These are phyloP conservation scores for Cerceris ruficornis DNA, from an alignment of 2,888 invertebrate species.

Conservation along the genomic window DNA sequence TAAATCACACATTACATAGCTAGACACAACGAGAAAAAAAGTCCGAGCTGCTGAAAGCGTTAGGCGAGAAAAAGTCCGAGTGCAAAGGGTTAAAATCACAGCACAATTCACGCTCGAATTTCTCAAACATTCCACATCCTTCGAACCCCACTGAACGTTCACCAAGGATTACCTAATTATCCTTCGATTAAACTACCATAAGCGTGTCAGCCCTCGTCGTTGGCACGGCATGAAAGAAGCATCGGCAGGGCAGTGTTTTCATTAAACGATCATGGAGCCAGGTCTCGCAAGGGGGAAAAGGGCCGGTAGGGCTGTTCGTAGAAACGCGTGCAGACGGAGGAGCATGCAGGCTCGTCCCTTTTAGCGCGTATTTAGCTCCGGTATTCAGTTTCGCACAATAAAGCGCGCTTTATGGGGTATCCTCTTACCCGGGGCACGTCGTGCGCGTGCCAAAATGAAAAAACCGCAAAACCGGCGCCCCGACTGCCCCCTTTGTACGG, in stretches of 20 bases:
- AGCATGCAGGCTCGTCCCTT: constrained; percentile 58
- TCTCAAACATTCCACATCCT: too few species aligned
- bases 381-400: constrained; percentile 80
- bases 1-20: too few species aligned
- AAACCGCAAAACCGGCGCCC: constrained; percentile 74
- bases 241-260: constrained; percentile 16
- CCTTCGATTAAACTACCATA: too few species aligned
- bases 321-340: constrained; percentile 50
- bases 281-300: neutral
- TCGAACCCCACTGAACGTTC: too few species aligned
- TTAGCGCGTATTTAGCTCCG: constrained; percentile 75
- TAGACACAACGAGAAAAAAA: too few species aligned
- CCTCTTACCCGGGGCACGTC: constrained; percentile 76
- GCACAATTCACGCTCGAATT: too few species aligned
- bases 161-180: too few species aligned
- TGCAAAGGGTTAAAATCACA: too few species aligned
- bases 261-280: constrained; percentile 38
- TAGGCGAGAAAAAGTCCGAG: too few species aligned
- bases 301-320: constrained; percentile 34
- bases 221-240: neutral
- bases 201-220: neutral
- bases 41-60: too few species aligned
- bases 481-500: constrained; percentile 56
- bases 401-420: constrained; percentile 80
- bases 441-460: constrained; percentile 79